Conservation (phyloP, 2,797 vertebrate genomes). For the Phylloscopus collybita region DNA sequence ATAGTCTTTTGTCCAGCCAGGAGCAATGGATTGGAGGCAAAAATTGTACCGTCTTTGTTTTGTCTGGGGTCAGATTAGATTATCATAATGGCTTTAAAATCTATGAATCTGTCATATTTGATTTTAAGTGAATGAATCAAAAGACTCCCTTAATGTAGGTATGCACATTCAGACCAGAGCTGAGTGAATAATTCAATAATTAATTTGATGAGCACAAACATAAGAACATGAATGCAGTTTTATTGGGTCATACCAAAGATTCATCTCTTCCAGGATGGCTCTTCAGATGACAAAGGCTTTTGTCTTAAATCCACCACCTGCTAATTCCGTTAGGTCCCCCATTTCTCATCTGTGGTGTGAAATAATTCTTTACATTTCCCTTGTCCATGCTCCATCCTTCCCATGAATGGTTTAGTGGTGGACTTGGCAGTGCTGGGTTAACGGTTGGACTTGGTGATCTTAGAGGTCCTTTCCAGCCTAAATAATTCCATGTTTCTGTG, state of each 20-base stretch:
- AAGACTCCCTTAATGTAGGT: constrained; percentile 24
- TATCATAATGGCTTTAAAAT: constrained; percentile 53
- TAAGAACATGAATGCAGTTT: background rate
- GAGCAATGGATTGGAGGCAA: background rate
- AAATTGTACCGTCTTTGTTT: constrained; percentile 43
- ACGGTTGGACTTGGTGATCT: accelerated
- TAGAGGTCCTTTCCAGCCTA: background rate
- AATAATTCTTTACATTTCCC: background rate
- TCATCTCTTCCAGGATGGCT: background rate
- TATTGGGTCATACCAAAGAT: constrained; percentile 18
- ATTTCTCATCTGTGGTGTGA: background rate
- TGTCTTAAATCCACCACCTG: constrained; percentile 17
- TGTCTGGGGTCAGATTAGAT: constrained; percentile 59
- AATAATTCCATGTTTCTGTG: background rate
- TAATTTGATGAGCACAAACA: constrained; percentile 37
- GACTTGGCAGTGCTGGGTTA: background rate
- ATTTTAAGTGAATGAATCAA: constrained; percentile 53
- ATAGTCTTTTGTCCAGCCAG: constrained; percentile 36
- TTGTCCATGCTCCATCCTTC: background rate
- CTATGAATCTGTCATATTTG: constrained; percentile 57
- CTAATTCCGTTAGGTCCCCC: background rate
- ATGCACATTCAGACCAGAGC: constrained; percentile 27
- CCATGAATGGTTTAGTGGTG: background rate
- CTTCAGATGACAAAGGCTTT: constrained; percentile 13
- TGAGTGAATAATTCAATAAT: constrained; percentile 46